A percentile compares a stretch with the other conserved stretches of the same genome.
Conservation (phyloP, 2,888 invertebrate species). For the Oxyteleia sp. region DNA sequence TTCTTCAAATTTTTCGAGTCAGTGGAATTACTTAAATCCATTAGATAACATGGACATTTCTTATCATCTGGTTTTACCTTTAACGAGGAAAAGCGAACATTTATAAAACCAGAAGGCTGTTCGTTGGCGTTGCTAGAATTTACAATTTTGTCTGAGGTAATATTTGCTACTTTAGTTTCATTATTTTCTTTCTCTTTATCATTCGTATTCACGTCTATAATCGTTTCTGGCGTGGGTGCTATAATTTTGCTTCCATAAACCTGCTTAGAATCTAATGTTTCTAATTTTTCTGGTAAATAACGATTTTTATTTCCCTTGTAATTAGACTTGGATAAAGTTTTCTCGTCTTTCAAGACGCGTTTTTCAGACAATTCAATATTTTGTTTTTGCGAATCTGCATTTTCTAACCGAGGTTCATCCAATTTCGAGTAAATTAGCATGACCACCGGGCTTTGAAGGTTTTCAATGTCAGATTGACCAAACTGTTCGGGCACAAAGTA, state of each 20-base stretch:
- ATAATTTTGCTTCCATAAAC: slow-evolving; percentile 22
- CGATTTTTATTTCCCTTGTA: slow-evolving; percentile 36
- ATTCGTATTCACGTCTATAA: slow-evolving; percentile 7
- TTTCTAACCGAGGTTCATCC: slow-evolving; percentile 31
- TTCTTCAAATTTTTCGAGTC: too few relatives aligned
- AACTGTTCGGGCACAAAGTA: slow-evolving; percentile 22
- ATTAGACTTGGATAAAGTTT: slow-evolving; percentile 4
- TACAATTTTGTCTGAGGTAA: not conserved
- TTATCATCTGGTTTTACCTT: too few relatives aligned
- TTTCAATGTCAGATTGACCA: slow-evolving; percentile 23
- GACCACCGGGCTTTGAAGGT: slow-evolving; percentile 45
- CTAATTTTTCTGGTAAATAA: slow-evolving; percentile 52
- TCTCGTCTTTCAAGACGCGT: not conserved
- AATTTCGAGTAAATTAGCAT: slow-evolving; percentile 63
- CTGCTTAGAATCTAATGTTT: slow-evolving; percentile 7
- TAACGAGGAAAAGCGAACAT: slow-evolving; percentile 48
- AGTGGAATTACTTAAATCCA: too few relatives aligned
- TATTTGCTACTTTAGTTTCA: not conserved
- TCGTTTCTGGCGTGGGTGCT: slow-evolving; percentile 26
- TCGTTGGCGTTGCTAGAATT: slow-evolving; percentile 15
- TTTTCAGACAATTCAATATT: slow-evolving; percentile 12
- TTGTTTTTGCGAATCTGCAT: not conserved
- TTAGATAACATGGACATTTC: too few relatives aligned
- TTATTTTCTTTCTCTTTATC: slow-evolving; percentile 3
- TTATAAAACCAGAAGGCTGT: slow-evolving; percentile 55